phyloP scores from a whole-genome alignment of 2,797 vertebrate genomes.

The Megalops cyprinoides region DNA sequence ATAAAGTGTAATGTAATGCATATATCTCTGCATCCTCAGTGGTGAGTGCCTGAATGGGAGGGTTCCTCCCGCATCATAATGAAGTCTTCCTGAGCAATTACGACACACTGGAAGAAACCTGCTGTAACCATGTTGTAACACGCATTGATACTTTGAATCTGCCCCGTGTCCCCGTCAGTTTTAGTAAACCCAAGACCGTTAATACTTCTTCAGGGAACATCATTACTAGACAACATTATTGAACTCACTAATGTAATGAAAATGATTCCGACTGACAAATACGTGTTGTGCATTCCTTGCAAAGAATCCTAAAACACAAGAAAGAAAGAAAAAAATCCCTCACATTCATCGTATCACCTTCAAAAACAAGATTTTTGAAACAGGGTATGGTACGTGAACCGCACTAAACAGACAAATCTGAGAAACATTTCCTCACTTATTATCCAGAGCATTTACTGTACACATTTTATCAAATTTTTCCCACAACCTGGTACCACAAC shows the following conservation, averaged over 20 bases:
- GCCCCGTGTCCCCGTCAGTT: neutral
- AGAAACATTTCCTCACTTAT: no score
- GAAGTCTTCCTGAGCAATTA: constrained; percentile 46
- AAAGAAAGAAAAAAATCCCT: no score
- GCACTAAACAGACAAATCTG: no score
- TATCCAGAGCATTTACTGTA: no score
- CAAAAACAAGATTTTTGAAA: no score
- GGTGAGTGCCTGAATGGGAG: constrained; percentile 30
- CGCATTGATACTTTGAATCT: neutral
- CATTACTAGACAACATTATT: neutral
- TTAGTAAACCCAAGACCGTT: neutral
- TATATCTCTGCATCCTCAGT: constrained; percentile 10
- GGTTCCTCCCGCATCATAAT: constrained; percentile 49
- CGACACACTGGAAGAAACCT: neutral
- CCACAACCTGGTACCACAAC: no score
- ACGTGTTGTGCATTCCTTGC: no score
- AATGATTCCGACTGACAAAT: neutral
- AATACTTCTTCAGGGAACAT: neutral
- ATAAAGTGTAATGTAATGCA: no score
- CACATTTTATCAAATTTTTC: no score
- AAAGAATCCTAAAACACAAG: no score
- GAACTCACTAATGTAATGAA: neutral
- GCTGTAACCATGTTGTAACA: neutral
- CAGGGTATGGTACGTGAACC: no score
- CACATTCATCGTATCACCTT: no score